Evolutionary conservation across 2,797 vertebrate genomes (phyloP), one percentile per base, ranked within the genome.

Genomic region (Urophycis tenuis): DNA sequence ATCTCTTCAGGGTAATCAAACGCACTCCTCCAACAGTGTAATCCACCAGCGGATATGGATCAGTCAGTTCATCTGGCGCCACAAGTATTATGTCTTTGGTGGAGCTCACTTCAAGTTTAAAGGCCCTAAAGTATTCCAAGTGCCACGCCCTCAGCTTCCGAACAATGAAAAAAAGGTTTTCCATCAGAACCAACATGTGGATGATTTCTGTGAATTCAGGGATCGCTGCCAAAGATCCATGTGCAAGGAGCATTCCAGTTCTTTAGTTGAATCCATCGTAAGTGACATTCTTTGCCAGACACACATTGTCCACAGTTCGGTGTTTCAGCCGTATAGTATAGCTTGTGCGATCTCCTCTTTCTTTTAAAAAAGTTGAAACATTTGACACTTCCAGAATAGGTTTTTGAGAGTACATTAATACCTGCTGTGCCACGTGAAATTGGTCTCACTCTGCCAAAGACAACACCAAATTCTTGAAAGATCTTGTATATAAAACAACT

Each of bases 171-270:
- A 81, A 60, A 22, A 81, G 10, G 3, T 80, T 74, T 17, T 83
- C 77, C 31, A 69, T 72, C 29, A 82, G 19, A 11, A 80, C 76
- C 15, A 84, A 35, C 72, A 83, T 85, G 36, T 85, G 82, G 31
- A 84, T 75, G 8, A 85, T 84, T 84, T 85, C 75, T 80, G 15
- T 2, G n/a, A 86, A 82, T 30, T 85, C 77, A 77, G 79, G 78
- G 41, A 84, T 32, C 73, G 79, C 75, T 82, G 71, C 78, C 78
- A 80, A 31, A 33, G 71, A 74, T 34, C 3, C 71, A 71, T 30
- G 3, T 77, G 71, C 33, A 79, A 82, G 12, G 25, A 71, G 30
- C 69, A 71, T 71, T 6, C 69, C 69, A 32, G 2, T 15, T 31
- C 25, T 71, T 25, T 71, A 71, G 9, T 71, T 75, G 19, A 69